Conservation (phyloP, 2,797 vertebrate genomes). For the Pempheris klunzingeri region DNA sequence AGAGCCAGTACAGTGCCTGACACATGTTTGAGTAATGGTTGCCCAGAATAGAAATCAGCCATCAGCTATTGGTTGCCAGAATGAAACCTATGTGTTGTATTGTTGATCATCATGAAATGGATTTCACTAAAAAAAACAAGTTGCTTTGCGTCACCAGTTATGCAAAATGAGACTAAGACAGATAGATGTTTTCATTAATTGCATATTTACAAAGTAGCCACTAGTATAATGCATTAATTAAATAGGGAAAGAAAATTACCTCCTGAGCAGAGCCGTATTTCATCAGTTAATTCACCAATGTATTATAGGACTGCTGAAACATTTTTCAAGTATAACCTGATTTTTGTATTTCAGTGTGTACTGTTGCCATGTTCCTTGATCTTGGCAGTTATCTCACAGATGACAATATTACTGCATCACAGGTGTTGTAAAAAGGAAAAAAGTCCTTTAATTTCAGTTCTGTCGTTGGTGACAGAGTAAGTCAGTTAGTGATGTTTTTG, state of each 20-base stretch:
- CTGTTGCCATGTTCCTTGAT: not conserved
- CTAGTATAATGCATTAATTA: conserved; percentile 2
- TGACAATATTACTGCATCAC: not conserved
- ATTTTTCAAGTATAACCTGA: not conserved
- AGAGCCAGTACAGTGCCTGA: conserved; percentile 9
- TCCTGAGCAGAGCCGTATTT: not conserved
- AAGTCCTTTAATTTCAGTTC: conserved; percentile 11
- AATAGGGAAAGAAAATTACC: not conserved
- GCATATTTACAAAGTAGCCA: conserved; percentile 3
- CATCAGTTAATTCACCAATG: not conserved
- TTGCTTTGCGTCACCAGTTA: not conserved
- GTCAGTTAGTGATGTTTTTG: not conserved
- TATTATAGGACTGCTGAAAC: not conserved
- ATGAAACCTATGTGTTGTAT: conserved; percentile 16
- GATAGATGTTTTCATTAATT: conserved; percentile 15
- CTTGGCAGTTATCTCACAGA: not conserved
- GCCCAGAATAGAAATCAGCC: not conserved
- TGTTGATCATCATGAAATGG: conserved; percentile 22
- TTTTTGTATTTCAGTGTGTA: not conserved
- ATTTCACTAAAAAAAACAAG: conserved; percentile 16
- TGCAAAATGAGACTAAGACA: conserved; percentile 9
- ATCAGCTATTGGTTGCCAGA: conserved; percentile 2
- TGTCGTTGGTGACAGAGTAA: conserved; percentile 2
- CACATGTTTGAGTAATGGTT: conserved; percentile 3
- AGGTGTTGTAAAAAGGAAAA: not conserved